phyloP scores from a whole-genome alignment of 2,113 vertebrate species.

The Balaenoptera acutorostrata region DNA sequence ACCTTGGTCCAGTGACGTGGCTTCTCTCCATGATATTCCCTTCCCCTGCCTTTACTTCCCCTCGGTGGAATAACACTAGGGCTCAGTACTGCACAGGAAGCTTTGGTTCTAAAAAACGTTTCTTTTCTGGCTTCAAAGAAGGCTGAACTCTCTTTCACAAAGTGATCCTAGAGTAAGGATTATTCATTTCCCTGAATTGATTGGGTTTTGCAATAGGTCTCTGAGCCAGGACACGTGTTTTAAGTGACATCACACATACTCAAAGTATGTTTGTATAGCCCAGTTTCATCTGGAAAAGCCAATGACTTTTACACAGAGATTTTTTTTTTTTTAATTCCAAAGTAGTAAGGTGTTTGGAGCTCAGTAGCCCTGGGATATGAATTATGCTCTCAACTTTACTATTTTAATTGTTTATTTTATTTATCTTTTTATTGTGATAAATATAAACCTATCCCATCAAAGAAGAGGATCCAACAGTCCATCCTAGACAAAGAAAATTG shows the following conservation, averaged over 20 bases:
- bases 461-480: background rate
- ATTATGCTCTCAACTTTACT: background rate
- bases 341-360: background rate
- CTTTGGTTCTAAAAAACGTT: background rate
- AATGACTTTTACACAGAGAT: background rate
- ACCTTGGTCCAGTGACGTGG: background rate
- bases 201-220: background rate
- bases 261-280: background rate
- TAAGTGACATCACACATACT: constrained; percentile 27
- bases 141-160: background rate
- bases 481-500: background rate
- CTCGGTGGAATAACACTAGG: background rate
- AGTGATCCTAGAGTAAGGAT: background rate
- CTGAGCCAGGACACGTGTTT: background rate
- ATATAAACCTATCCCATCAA: background rate
- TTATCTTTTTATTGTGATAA: background rate
- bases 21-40: background rate
- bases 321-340: background rate
- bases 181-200: background rate
- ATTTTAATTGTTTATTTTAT: constrained; percentile 25
- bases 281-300: constrained; percentile 4
- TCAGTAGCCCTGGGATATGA: background rate
- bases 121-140: background rate
- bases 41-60: background rate
- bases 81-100: background rate